Evolutionary conservation across 2,888 invertebrate genomes (phyloP), one percentile per base, ranked within the genome.

Genomic region (Drosophila austrosaltans): DNA sequence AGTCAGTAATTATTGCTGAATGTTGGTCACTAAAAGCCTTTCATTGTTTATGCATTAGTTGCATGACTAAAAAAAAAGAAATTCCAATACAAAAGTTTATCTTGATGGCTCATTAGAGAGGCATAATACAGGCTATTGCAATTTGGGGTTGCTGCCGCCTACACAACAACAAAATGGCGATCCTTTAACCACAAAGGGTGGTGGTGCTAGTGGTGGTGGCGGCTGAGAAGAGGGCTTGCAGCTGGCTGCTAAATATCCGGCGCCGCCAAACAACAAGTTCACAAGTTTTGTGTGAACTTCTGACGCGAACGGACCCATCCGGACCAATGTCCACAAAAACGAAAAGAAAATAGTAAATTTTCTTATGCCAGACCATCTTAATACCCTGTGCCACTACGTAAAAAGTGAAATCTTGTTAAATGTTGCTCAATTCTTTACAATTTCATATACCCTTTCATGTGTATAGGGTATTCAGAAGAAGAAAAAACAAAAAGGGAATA

Each of bases 271-370:
- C 53, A n/a, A 53, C 53, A 74, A 82, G 75, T 81, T 81, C 81
- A 81, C 81, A 86, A 81, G 83, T 80, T 82, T 82, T 86, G 81
- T 81, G 81, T 86, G 86, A 82, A 82, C 72, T 82, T 68, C 81
- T 79, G 83, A 82, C 86, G 86, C 81, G 83, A 56, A 48, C 53
- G 30, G 42, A 39, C 16, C 32, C 28, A 44, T 20, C 63, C 44
- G 32, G 32, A 32, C 32, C 36, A 28, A 16, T 8, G 1, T 42
- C 39, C 36, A 20, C 2, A 36, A 16, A 8, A 30, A 6, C 20
- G 7, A 20, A 20, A 48, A 22, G 8, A 63, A 74, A 76, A 63
- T 32, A 2, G 1, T 5, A 4, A 3, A 32, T 28, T 28, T 28
- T 28, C 3, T 5, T 1, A 32, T 32, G 5, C 5, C 3, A 32